Conservation (phyloP, 2,113 vertebrate genomes). For the Mastomys natalensis region DNA sequence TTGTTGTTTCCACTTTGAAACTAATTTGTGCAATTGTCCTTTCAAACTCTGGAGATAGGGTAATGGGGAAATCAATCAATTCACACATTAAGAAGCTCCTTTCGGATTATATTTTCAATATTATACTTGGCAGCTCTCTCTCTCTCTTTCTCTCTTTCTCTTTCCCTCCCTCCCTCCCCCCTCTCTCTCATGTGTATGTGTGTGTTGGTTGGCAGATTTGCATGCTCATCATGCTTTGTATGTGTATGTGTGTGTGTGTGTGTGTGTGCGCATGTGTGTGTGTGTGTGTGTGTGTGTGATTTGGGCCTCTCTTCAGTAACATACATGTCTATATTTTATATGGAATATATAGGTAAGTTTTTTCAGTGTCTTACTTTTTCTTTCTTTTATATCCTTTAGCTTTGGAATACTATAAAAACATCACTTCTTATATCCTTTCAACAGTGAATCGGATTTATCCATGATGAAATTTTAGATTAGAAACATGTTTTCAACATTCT, state of each 20-base stretch:
- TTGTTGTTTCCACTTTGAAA: conserved; percentile 6
- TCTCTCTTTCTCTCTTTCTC: neutral
- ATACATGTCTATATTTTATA: neutral
- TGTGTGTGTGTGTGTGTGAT: neutral
- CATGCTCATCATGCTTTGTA: neutral
- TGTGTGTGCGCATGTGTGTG: neutral
- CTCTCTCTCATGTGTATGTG: neutral
- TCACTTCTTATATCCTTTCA: neutral
- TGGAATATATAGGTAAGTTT: neutral
- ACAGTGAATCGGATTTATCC: neutral
- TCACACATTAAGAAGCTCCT: neutral
- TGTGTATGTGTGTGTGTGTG: too few relatives aligned
- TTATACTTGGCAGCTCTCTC: neutral
- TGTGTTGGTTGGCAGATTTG: neutral
- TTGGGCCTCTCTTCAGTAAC: neutral
- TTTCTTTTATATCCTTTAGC: neutral
- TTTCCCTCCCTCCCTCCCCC: neutral
- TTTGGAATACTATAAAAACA: neutral
- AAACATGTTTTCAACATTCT: neutral
- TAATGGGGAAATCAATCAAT: neutral
- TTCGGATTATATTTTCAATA: neutral
- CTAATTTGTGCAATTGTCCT: neutral
- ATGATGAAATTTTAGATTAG: neutral
- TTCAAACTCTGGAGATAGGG: neutral
- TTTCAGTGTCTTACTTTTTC: neutral